phyloP scores from a whole-genome alignment of 2,113 vertebrate genomes.

The Tichodroma muraria region DNA sequence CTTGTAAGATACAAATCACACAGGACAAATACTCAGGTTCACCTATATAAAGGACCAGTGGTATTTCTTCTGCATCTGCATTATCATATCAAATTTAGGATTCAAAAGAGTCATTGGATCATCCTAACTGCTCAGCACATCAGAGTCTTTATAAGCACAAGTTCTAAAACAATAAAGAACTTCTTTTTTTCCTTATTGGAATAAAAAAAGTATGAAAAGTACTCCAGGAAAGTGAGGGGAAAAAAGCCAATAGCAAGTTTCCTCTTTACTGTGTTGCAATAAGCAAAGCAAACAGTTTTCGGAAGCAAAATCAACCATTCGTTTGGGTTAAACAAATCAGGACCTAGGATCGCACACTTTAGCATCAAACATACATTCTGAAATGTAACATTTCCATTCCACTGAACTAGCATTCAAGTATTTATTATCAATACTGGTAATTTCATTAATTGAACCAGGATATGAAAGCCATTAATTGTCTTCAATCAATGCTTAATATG shows the following conservation, averaged over 20 bases:
- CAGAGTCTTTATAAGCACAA: background rate
- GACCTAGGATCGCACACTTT: accelerated
- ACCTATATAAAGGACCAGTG: background rate
- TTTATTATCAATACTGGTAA: background rate
- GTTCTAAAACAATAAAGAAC: background rate
- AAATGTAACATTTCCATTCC: background rate
- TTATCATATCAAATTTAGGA: background rate
- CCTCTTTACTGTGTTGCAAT: background rate
- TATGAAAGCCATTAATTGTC: background rate
- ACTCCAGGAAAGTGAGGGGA: background rate
- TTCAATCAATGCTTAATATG: background rate
- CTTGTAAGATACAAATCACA: accelerated
- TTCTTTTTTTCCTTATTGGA: background rate
- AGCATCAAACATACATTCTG: accelerated
- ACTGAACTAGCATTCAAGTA: background rate
- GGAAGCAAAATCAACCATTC: background rate
- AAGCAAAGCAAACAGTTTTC: background rate
- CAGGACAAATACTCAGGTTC: background rate
- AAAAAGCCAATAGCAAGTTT: background rate
- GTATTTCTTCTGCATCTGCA: background rate
- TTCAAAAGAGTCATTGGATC: background rate
- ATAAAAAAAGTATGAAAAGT: background rate
- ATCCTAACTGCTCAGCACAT: background rate
- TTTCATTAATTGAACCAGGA: background rate
- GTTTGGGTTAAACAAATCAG: background rate